These are phyloP conservation scores for Drosophila paramelanica DNA, from an alignment of 2,888 invertebrate species.

Conservation along the genomic window DNA sequence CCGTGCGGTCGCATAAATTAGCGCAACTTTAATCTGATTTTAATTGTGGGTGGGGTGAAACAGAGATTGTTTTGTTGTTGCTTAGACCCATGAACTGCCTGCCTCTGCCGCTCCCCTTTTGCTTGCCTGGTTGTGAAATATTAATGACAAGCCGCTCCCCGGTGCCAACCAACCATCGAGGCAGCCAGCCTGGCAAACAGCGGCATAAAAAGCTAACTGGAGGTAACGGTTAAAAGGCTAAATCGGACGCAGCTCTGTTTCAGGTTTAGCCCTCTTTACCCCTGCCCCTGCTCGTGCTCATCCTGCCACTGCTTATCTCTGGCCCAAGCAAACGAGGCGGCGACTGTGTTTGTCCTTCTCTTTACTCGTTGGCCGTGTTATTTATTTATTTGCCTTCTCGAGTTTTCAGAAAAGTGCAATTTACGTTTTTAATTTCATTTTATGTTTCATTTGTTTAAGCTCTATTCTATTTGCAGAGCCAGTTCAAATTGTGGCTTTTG, in stretches of 20 bases:
- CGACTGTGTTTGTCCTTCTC: constrained; percentile 13
- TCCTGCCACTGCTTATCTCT: constrained; percentile 31
- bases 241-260: constrained; percentile 24
- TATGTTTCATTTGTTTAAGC: constrained; percentile 52
- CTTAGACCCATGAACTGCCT: constrained; percentile 50
- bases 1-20: constrained; percentile 83
- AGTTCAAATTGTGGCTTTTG: constrained; percentile 21
- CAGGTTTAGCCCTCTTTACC: background rate
- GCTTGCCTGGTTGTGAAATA: constrained; percentile 62
- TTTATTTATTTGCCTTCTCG: constrained; percentile 61
- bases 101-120: background rate
- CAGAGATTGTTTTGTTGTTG: constrained; percentile 47
- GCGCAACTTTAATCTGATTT: constrained; percentile 82
- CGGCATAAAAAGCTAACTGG: constrained; percentile 51
- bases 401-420: constrained; percentile 56
- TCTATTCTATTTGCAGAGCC: constrained; percentile 14
- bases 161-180: constrained; percentile 27
- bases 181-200: constrained; percentile 25
- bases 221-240: constrained; percentile 45
- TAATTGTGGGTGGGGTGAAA: constrained; percentile 62
- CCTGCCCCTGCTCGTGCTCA: background rate
- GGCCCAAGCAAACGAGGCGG: constrained; percentile 47
- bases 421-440: constrained; percentile 73
- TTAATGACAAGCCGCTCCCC: constrained; percentile 63
- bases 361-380: constrained; percentile 19